These are phyloP conservation scores for Rhincodon typus DNA, from an alignment of 2,797 vertebrate genomes.

Conservation along the genomic window DNA sequence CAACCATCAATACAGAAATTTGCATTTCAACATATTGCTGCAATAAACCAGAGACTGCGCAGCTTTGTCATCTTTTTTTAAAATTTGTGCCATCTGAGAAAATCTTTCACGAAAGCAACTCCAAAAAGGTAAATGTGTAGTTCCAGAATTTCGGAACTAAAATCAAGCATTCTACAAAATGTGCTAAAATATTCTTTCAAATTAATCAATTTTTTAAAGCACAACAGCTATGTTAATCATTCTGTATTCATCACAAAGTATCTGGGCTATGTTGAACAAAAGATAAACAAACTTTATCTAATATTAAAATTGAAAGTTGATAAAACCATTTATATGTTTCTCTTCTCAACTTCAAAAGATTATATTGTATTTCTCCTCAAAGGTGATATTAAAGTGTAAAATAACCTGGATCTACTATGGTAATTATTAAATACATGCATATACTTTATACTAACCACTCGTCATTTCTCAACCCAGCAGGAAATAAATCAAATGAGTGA, in stretches of 20 bases:
- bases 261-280: too few relatives aligned
- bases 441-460: neutral
- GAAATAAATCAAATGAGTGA: neutral
- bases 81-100: neutral
- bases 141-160: neutral
- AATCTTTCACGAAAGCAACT: constrained; percentile 5
- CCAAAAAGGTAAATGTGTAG: neutral
- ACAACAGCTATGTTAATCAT: neutral
- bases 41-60: constrained; percentile 1
- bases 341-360: constrained; percentile 11
- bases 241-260: neutral
- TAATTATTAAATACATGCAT: neutral
- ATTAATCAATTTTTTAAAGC: neutral
- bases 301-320: constrained; percentile 12
- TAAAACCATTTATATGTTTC: neutral
- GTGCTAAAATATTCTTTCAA: neutral
- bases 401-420: neutral
- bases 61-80: constrained; percentile 18
- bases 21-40: constrained; percentile 27
- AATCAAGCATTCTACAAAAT: neutral
- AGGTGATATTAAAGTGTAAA: neutral
- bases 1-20: constrained; percentile 9
- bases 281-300: neutral
- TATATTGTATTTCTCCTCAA: neutral
- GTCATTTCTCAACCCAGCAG: neutral